A percentile compares a stretch with the other conserved stretches of the same genome.
These are phyloP conservation scores for Oenanthe oenanthe DNA, from an alignment of 2,113 vertebrate species.

Conservation along the genomic window DNA sequence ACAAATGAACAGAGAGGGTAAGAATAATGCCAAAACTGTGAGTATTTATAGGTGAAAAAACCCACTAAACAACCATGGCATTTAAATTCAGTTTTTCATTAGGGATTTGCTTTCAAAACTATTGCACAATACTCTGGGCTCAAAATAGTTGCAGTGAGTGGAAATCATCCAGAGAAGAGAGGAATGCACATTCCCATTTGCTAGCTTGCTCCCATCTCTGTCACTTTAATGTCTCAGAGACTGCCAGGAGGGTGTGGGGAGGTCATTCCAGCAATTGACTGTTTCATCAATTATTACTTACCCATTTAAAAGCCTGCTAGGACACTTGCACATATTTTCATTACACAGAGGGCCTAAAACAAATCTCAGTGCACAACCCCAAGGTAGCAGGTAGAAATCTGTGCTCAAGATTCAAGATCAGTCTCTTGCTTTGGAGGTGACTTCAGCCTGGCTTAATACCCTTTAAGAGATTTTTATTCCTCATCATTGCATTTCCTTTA, in stretches of 20 bases:
- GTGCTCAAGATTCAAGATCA: not conserved
- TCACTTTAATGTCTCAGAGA: constrained; percentile 5
- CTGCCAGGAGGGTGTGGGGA: not conserved
- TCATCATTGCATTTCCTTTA: not conserved
- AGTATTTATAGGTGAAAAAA: not conserved
- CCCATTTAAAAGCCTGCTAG: constrained; percentile 2
- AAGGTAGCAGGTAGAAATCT: not conserved
- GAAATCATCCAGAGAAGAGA: not conserved
- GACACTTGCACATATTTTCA: constrained; percentile 20
- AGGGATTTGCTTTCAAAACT: not conserved
- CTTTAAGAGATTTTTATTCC: not conserved
- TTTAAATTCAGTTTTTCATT: not conserved
- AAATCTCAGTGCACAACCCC: not conserved
- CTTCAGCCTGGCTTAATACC: not conserved
- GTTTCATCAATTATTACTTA: constrained; percentile 56
- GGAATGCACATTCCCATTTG: not conserved
- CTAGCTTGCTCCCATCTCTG: not conserved
- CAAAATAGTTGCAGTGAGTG: not conserved
- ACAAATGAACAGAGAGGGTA: not conserved
- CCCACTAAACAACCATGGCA: not conserved
- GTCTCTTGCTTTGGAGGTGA: not conserved
- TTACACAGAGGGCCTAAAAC: not conserved
- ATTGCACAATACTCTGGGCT: not conserved
- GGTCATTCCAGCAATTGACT: constrained; percentile 27
- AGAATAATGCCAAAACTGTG: not conserved